A percentile compares a stretch with the other conserved stretches of the same genome.
Evolutionary conservation across 2,113 vertebrate species (phyloP).

Genomic region (Cathartes aura): DNA sequence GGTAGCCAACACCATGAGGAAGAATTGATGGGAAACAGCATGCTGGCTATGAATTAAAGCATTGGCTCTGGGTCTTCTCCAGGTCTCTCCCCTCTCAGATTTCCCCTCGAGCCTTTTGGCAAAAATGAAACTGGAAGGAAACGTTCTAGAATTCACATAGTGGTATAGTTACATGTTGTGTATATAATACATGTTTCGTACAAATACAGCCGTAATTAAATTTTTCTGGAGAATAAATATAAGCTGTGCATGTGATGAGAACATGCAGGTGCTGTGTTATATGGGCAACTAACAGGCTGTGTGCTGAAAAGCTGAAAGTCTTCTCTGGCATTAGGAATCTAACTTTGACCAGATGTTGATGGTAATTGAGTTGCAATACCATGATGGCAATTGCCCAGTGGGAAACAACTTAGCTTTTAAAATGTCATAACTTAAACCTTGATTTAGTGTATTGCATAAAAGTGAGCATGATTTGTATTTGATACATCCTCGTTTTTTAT

Average conservation of each 20-base stretch:
- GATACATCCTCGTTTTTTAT: background rate
- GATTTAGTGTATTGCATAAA: background rate
- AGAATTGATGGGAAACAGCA: background rate
- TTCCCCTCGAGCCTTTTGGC: background rate
- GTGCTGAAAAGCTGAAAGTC: background rate
- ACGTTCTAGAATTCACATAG: background rate
- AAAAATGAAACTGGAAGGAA: background rate
- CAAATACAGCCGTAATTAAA: background rate
- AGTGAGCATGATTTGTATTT: background rate
- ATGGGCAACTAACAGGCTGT: background rate
- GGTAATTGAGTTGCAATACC: background rate
- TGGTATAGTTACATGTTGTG: background rate
- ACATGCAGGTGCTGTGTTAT: background rate
- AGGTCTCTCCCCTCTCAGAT: background rate
- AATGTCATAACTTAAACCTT: background rate
- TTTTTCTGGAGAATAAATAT: background rate
- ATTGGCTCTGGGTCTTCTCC: background rate
- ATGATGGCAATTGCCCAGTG: background rate
- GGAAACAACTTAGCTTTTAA: constrained; percentile 10
- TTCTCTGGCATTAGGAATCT: background rate
- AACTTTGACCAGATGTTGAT: background rate
- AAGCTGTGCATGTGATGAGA: background rate
- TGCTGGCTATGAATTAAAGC: background rate
- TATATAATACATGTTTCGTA: background rate
- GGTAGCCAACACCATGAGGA: background rate